Conservation (phyloP, 1,140 invertebrate genomes). For the Platorchestia sp. region DNA sequence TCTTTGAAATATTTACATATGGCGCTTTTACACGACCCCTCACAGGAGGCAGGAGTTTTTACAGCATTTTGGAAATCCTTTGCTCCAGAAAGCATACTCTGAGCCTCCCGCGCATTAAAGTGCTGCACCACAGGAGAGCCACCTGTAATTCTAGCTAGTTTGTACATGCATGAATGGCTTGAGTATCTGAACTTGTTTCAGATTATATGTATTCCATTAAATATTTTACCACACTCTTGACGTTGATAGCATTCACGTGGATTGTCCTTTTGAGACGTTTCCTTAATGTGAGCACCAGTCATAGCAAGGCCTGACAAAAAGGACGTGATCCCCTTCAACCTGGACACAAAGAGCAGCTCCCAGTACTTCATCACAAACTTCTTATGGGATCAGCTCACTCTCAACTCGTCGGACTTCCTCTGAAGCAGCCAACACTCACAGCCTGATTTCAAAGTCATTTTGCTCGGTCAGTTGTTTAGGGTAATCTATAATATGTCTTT, state of each 20-base stretch:
- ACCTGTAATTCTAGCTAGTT: background rate
- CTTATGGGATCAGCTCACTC: slow-evolving; percentile 11
- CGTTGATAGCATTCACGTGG: background rate
- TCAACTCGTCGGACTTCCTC: background rate
- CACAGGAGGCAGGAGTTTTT: no score
- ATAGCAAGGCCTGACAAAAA: background rate
- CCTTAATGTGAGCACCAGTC: background rate
- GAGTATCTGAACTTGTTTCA: no score
- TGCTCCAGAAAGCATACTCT: no score
- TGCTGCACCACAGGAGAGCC: no score
- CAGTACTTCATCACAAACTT: slow-evolving; percentile 15
- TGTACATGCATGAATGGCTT: background rate
- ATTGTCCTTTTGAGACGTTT: background rate
- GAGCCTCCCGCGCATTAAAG: no score
- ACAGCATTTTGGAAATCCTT: no score
- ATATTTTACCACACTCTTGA: background rate
- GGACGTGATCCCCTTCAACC: background rate
- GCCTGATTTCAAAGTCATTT: background rate
- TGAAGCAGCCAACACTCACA: background rate
- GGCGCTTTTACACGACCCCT: no score
- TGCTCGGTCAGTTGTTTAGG: no score
- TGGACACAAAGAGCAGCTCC: slow-evolving; percentile 3
- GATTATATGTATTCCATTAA: no score
- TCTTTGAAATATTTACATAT: no score
- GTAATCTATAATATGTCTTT: no score